Percentiles rank a stretch among this genome's conserved stretches.
Conservation (phyloP, 2,113 vertebrate genomes). For the Dromiciops gliroides region DNA sequence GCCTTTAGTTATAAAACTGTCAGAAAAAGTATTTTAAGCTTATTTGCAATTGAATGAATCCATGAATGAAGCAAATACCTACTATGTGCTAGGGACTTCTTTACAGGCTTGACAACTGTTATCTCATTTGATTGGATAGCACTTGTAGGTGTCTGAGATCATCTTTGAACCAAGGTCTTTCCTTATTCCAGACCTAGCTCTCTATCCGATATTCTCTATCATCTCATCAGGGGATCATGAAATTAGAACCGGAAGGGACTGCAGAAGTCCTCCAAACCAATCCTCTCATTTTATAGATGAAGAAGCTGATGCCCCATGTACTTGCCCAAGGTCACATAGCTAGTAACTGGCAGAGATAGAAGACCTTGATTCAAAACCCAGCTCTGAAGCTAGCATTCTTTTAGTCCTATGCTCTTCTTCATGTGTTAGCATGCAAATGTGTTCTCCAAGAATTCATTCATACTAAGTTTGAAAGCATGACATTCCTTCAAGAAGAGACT, state of each 20-base stretch:
- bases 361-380: too few relatives aligned
- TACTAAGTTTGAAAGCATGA: background rate
- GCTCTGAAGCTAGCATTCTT: background rate
- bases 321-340: background rate
- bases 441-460: background rate
- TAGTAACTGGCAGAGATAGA: background rate
- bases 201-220: background rate
- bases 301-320: background rate
- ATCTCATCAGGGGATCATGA: background rate
- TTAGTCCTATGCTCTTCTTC: background rate
- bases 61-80: background rate
- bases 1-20: background rate
- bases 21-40: background rate
- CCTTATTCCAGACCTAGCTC: background rate
- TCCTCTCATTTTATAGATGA: background rate
- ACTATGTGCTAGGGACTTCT: background rate
- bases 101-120: background rate
- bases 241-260: background rate
- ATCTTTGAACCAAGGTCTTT: too few relatives aligned
- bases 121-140: background rate
- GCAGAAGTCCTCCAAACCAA: background rate
- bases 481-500: background rate
- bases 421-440: too few relatives aligned
- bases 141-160: background rate
- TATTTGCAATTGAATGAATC: background rate